A percentile compares a stretch with the other conserved stretches of the same genome.
Evolutionary conservation across 2,113 vertebrate genomes (phyloP).

Genomic region (Anser cygnoides): DNA sequence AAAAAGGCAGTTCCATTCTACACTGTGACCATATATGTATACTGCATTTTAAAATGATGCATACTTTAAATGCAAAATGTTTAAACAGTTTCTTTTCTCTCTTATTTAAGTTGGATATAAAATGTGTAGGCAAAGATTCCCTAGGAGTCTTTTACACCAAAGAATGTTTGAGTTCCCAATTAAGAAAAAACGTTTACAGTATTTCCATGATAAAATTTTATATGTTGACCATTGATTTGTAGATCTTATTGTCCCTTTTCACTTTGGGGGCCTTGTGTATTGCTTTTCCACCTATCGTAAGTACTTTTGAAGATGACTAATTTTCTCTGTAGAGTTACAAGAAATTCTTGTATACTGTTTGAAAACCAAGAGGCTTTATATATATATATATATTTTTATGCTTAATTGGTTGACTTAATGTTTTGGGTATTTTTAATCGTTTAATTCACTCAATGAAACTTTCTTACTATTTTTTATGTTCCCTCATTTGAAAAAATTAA

Average conservation of each 20-base stretch:
- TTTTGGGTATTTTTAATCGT: background rate
- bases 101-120: conserved; percentile 55
- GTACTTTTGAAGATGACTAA: conserved; percentile 16
- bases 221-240: conserved; percentile 47
- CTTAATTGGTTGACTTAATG: background rate
- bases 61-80: conserved; percentile 68
- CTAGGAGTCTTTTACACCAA: conserved; percentile 72
- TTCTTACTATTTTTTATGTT: background rate
- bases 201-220: conserved; percentile 46
- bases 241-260: conserved; percentile 11
- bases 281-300: conserved; percentile 49
- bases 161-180: conserved; percentile 59
- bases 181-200: conserved; percentile 75
- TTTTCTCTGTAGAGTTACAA: conserved; percentile 21
- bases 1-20: conserved; percentile 36
- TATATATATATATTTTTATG: conserved; percentile 3
- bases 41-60: conserved; percentile 65
- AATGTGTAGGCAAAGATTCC: conserved; percentile 32
- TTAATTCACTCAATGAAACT: background rate
- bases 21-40: conserved; percentile 64
- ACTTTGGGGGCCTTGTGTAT: background rate
- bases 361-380: conserved; percentile 54
- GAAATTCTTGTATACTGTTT: conserved; percentile 10
- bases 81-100: conserved; percentile 37
- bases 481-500: background rate